A percentile compares a stretch with the other conserved stretches of the same genome.
phyloP scores from a whole-genome alignment of 1,140 invertebrate genomes.

The Diachasma alloeum region DNA sequence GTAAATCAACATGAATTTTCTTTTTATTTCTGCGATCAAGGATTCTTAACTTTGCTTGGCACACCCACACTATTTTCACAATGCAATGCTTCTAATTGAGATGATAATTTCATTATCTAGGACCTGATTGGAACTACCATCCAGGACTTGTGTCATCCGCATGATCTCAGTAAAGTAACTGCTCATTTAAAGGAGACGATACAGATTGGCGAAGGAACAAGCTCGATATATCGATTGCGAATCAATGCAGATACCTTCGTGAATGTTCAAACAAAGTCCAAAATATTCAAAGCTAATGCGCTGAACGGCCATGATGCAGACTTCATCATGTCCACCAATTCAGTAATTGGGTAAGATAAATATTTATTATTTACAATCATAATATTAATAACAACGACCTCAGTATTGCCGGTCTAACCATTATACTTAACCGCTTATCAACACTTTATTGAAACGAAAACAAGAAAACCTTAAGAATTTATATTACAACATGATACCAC shows the following conservation, averaged over 20 bases:
- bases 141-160: slow-evolving; percentile 81
- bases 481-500: neutral
- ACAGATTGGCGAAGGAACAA: slow-evolving; percentile 73
- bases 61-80: neutral
- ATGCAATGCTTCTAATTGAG: neutral
- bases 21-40: no score
- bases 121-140: slow-evolving; percentile 74
- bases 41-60: no score
- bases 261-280: slow-evolving; percentile 88
- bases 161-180: slow-evolving; percentile 76
- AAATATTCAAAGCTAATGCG: slow-evolving; percentile 78
- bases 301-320: slow-evolving; percentile 74
- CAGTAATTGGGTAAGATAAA: slow-evolving; percentile 74
- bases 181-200: slow-evolving; percentile 80
- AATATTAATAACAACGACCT: neutral
- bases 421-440: neutral
- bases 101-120: slow-evolving; percentile 47
- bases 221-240: slow-evolving; percentile 80
- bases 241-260: slow-evolving; percentile 80
- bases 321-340: slow-evolving; percentile 92
- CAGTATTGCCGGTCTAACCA: neutral
- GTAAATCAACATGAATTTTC: no score
- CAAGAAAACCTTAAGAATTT: neutral
- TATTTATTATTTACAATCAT: neutral
- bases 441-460: neutral